phyloP scores from a whole-genome alignment of 1,140 invertebrate genomes.

The Micrasema minimum region DNA sequence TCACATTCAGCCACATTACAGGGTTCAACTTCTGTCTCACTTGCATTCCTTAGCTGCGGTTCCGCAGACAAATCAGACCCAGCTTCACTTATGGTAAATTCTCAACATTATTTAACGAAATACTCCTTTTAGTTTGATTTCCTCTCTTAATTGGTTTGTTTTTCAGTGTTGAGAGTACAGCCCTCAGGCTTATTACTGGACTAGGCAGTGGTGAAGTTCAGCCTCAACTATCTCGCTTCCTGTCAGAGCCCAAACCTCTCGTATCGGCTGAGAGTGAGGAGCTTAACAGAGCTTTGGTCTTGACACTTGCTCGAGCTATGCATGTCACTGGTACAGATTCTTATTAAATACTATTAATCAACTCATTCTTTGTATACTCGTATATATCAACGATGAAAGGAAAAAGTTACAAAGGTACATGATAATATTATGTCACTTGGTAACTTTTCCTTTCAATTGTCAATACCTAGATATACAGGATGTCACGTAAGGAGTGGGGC shows the following conservation, averaged over 20 bases:
- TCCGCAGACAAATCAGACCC: conserved; percentile 93
- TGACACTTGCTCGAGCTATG: conserved; percentile 93
- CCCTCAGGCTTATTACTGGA: conserved; percentile 89
- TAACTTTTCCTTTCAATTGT: no score
- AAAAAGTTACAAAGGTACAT: no score
- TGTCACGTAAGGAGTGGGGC: no score
- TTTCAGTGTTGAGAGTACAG: conserved; percentile 91
- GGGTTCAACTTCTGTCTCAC: conserved; percentile 90
- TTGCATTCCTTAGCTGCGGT: conserved; percentile 89
- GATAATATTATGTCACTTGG: no score
- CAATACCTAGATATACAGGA: no score
- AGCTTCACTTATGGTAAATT: conserved; percentile 90
- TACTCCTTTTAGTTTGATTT: no score
- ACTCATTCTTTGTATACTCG: no score
- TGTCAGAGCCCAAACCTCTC: conserved; percentile 88
- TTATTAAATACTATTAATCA: no score
- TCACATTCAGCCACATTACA: conserved; percentile 95
- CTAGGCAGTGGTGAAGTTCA: conserved; percentile 93
- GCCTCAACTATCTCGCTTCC: conserved; percentile 86
- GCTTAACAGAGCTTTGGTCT: conserved; percentile 88
- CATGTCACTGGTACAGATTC: conserved; percentile 87
- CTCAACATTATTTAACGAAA: no score
- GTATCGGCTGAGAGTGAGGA: conserved; percentile 95
- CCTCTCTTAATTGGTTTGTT: conserved; percentile 30
- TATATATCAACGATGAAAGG: no score